Conservation (phyloP, 2,888 invertebrate species). For the Microctonus hyperodae region DNA sequence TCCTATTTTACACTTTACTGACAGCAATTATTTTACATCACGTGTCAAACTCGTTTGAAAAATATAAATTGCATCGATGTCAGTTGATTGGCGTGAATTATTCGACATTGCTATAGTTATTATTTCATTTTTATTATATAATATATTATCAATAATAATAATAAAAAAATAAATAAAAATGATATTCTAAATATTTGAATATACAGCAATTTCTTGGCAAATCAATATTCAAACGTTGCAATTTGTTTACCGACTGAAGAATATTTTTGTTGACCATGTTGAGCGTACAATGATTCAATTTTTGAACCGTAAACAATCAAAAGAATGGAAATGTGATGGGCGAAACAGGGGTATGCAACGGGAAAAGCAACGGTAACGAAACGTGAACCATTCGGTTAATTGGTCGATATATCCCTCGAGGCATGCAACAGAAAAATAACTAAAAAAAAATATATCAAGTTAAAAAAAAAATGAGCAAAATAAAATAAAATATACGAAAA, state of each 20-base stretch:
- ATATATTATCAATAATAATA: not conserved
- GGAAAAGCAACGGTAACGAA: constrained; percentile 25
- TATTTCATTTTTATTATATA: not conserved
- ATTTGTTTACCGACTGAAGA: not conserved
- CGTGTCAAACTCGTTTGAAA: not conserved
- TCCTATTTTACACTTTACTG: not conserved
- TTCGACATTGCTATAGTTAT: not conserved
- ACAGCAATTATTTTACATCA: not conserved
- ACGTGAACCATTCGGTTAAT: constrained; percentile 40
- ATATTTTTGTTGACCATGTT: constrained; percentile 4
- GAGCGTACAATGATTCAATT: constrained; percentile 33
- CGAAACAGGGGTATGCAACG: too few species aligned
- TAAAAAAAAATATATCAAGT: too few species aligned
- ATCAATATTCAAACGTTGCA: not conserved
- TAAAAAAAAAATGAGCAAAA: constrained; percentile 19
- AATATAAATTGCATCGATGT: not conserved
- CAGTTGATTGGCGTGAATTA: not conserved
- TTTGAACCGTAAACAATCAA: constrained; percentile 37
- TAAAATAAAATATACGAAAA: constrained; percentile 21
- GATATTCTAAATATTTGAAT: not conserved
- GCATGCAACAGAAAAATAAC: constrained; percentile 29
- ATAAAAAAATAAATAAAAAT: too few species aligned
- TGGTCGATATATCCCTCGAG: constrained; percentile 39
- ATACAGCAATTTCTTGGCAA: not conserved
- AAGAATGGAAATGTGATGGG: constrained; percentile 30